A percentile compares a stretch with the other conserved stretches of the same genome.
These are phyloP conservation scores for Drosophila silvestris DNA, from an alignment of 2,888 invertebrate genomes.

Conservation along the genomic window DNA sequence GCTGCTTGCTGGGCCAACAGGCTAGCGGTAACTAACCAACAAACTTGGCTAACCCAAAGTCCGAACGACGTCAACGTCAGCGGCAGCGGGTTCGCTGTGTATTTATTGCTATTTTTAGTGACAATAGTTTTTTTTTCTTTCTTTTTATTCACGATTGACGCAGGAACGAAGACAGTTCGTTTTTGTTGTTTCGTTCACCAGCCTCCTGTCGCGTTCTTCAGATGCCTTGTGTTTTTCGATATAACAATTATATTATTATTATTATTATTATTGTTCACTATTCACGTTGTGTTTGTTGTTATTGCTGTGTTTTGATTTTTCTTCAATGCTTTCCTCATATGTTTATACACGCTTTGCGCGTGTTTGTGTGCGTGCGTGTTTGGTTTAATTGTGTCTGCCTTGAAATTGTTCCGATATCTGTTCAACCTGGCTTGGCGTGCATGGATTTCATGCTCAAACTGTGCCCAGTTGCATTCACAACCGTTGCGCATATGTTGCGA, in stretches of 20 bases:
- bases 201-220: slow-evolving; percentile 1
- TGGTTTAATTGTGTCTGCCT: slow-evolving; percentile 27
- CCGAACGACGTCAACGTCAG: slow-evolving; percentile 55
- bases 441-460: slow-evolving; percentile 31
- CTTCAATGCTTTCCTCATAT: slow-evolving; percentile 46
- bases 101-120: slow-evolving; percentile 79
- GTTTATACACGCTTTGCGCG: slow-evolving; percentile 36
- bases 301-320: slow-evolving; percentile 31
- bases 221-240: slow-evolving; percentile 35
- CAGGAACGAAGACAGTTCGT: slow-evolving; percentile 32
- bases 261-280: slow-evolving; percentile 46
- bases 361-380: slow-evolving; percentile 14
- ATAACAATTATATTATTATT: slow-evolving; percentile 38
- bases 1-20: slow-evolving; percentile 30
- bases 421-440: slow-evolving; percentile 3
- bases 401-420: slow-evolving; percentile 20
- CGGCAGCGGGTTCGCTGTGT: slow-evolving; percentile 38
- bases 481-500: slow-evolving; percentile 4
- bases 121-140: slow-evolving; percentile 49
- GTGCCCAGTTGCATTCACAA: slow-evolving; percentile 4
- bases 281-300: slow-evolving; percentile 20
- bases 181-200: slow-evolving; percentile 12
- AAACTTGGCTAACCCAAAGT: slow-evolving; percentile 47
- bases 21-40: slow-evolving; percentile 34
- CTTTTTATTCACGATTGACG: slow-evolving; percentile 21